Evolutionary conservation across 1,140 invertebrate species (phyloP), one percentile per base, ranked within the genome.

Genomic region (Pentalonia nigronervosa): DNA sequence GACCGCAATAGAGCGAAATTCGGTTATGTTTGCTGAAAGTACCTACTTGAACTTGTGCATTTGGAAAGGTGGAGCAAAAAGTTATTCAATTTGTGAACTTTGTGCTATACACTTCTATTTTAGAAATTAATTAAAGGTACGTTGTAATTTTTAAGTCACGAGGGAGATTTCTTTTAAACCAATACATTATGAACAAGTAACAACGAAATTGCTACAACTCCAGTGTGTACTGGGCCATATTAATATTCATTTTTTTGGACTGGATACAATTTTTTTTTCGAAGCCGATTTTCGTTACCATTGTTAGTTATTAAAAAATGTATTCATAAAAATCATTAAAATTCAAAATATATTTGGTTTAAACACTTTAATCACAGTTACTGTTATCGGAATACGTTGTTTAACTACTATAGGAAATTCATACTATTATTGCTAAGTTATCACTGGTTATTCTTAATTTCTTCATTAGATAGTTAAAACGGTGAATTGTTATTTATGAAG

Each of bases 41-140:
- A 17, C 4, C 30, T 83, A 83, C 76, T 83, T 36, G 34, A 83
- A 83, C 34, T 21, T 20, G 76, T 7, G n/a, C 11, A 81, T 34
- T 81, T 7, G 17, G 20, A 21, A 23, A 20, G 21, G 34, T 83
- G 20, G 34, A 36, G 17, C 34, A 21, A 83, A 83, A 83, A 83
- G 76, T 83, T 83, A 36, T 83, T 83, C 34, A 83, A 36, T 83
- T 83, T 83, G 34, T 36, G 20, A 83, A 83, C 76, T 83, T 83
- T 36, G 20, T 7, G 8, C 7, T 17, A 21, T 36, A 83, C 36
- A 36, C 8, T 36, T 36, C 30, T 36, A 36, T 7, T 83, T 83
- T 83, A 36, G 34, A 83, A 83, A 83, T 83, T 83, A 83, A 83
- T 36, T 83, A 83, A 34, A 83, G 21, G 34, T 83, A 9, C 21